Evolutionary conservation across 1,140 invertebrate species (phyloP).

Genomic region (Acromyrmex heyeri): DNA sequence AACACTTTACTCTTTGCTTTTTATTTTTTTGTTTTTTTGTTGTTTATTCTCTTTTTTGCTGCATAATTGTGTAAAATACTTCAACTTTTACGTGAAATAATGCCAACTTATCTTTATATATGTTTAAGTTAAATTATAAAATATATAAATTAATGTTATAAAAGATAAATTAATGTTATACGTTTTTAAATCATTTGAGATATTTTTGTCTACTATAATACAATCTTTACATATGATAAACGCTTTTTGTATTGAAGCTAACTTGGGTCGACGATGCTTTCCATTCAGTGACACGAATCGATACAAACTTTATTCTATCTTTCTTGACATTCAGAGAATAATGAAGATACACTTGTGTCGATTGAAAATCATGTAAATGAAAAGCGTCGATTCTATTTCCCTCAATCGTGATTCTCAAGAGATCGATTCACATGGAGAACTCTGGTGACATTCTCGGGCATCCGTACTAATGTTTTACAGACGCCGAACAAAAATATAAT

Average conservation of each 20-base stretch:
- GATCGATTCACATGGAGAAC: not conserved
- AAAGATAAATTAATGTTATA: constrained; percentile 16
- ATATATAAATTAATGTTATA: constrained; percentile 14
- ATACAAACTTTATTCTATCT: too few species aligned
- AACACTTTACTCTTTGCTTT: not conserved
- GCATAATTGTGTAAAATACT: not conserved
- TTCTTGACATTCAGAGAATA: too few species aligned
- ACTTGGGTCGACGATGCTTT: not conserved
- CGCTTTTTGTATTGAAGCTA: not conserved
- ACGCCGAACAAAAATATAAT: constrained; percentile 19
- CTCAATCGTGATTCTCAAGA: constrained; percentile 22
- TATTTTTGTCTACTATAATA: not conserved
- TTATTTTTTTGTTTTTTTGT: too few species aligned
- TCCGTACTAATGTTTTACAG: constrained; percentile 47
- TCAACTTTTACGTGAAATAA: not conserved
- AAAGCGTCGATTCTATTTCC: not conserved
- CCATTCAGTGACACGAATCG: too few species aligned
- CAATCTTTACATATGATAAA: not conserved
- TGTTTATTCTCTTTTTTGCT: not conserved
- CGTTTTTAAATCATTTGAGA: not conserved
- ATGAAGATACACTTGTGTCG: too few species aligned
- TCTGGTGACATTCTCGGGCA: not conserved
- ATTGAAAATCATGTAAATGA: not conserved
- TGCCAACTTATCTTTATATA: not conserved
- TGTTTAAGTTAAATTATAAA: not conserved